Evolutionary conservation across 2,797 vertebrate genomes (phyloP).

Genomic region (Cryptoblepharus egeriae): DNA sequence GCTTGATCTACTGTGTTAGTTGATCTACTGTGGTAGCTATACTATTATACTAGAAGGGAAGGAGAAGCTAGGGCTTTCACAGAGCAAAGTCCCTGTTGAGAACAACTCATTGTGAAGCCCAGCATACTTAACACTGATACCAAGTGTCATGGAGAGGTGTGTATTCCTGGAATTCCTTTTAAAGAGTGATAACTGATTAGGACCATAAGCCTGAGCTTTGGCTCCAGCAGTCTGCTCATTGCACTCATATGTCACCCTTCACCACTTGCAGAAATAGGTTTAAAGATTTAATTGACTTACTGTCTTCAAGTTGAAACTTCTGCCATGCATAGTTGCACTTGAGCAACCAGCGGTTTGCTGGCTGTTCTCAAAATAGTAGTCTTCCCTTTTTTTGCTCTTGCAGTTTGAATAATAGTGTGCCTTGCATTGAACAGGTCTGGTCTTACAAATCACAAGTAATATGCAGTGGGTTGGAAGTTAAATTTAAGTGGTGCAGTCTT

Average conservation of each 20-base stretch:
- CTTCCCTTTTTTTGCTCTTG: conserved; percentile 2
- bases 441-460: neutral
- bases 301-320: neutral
- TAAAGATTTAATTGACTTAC: conserved; percentile 35
- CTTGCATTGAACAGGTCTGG: neutral
- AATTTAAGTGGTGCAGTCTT: neutral
- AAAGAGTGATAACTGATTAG: neutral
- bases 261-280: neutral
- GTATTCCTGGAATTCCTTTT: neutral
- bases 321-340: conserved; percentile 17
- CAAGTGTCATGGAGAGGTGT: neutral
- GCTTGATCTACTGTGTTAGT: neutral
- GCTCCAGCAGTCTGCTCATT: neutral
- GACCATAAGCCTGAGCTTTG: neutral
- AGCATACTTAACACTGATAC: neutral
- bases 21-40: neutral
- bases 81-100: neutral
- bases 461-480: neutral
- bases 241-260: conserved; percentile 11
- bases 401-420: conserved; percentile 15
- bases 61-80: neutral
- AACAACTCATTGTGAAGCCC: neutral
- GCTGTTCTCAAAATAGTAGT: conserved; percentile 20
- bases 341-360: neutral
- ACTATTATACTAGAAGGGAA: neutral